A percentile compares a stretch with the other conserved stretches of the same genome.
phyloP scores from a whole-genome alignment of 1,140 invertebrate species.

The Rhizoglyphus robini region DNA sequence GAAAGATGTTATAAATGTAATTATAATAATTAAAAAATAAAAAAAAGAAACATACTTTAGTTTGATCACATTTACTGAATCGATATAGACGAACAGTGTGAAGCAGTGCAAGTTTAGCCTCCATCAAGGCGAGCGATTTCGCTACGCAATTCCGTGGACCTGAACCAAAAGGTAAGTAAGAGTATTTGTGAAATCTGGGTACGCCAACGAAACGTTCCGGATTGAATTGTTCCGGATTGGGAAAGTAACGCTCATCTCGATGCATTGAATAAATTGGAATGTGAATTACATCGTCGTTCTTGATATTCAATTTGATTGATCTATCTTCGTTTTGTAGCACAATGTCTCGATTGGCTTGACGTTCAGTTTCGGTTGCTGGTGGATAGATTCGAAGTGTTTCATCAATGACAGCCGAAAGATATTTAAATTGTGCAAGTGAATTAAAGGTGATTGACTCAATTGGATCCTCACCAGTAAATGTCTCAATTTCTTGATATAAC shows the following conservation, averaged over 20 bases:
- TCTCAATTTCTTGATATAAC: constrained; percentile 29
- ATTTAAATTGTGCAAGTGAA: constrained; percentile 22
- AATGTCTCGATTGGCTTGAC: constrained; percentile 1
- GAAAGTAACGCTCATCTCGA: constrained; percentile 29
- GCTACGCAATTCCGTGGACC: constrained; percentile 33
- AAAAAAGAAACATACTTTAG: too few species aligned
- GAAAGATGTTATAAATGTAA: background rate
- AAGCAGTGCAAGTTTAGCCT: constrained; percentile 28
- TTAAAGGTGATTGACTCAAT: too few species aligned
- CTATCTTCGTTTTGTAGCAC: background rate
- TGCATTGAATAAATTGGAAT: constrained; percentile 42
- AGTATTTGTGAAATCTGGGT: constrained; percentile 24
- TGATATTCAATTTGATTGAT: constrained; percentile 27
- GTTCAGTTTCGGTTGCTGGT: constrained; percentile 28
- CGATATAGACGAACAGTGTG: background rate
- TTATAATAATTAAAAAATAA: too few species aligned
- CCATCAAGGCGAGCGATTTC: constrained; percentile 28
- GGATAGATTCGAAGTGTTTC: constrained; percentile 34
- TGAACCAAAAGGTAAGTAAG: constrained; percentile 31
- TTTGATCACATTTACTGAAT: background rate
- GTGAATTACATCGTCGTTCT: constrained; percentile 34
- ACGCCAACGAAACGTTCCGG: constrained; percentile 20
- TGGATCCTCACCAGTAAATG: background rate
- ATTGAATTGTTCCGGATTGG: constrained; percentile 27
- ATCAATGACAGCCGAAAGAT: constrained; percentile 33